phyloP scores from a whole-genome alignment of 2,113 vertebrate genomes.

The Syngnathus scovelli region DNA sequence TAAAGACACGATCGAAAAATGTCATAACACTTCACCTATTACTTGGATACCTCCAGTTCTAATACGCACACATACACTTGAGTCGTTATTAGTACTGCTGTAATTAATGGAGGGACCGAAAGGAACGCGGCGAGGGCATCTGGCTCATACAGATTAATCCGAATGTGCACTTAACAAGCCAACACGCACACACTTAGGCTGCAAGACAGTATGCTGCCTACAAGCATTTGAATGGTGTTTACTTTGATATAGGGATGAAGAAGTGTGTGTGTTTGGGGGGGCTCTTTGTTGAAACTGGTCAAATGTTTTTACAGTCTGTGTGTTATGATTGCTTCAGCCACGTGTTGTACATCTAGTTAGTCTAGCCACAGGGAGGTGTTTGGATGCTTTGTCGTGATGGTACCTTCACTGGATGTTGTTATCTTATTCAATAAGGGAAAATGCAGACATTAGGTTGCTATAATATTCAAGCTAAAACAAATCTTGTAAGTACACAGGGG shows the following conservation, averaged over 20 bases:
- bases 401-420: not conserved
- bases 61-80: conserved; percentile 43
- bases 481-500: not conserved
- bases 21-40: not conserved
- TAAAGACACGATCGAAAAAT: not conserved
- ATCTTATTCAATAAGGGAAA: not conserved
- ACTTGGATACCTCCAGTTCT: conserved; percentile 1
- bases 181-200: conserved; percentile 14
- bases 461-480: not conserved
- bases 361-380: not conserved
- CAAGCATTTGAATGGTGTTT: conserved; percentile 38
- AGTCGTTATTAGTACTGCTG: conserved; percentile 65
- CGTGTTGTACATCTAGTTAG: not conserved
- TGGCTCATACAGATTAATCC: conserved; percentile 66
- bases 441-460: not conserved
- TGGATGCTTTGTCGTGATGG: not conserved
- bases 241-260: conserved; percentile 40
- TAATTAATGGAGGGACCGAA: conserved; percentile 72
- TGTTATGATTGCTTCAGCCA: conserved; percentile 27
- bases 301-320: conserved; percentile 35
- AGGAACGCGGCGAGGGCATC: conserved; percentile 55
- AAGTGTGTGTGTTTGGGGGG: conserved; percentile 1
- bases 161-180: conserved; percentile 48
- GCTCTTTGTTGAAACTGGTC: conserved; percentile 46
- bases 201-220: conserved; percentile 22